Evolutionary conservation across 1,140 invertebrate species (phyloP).

Genomic region (Teleogryllus occipitalis): DNA sequence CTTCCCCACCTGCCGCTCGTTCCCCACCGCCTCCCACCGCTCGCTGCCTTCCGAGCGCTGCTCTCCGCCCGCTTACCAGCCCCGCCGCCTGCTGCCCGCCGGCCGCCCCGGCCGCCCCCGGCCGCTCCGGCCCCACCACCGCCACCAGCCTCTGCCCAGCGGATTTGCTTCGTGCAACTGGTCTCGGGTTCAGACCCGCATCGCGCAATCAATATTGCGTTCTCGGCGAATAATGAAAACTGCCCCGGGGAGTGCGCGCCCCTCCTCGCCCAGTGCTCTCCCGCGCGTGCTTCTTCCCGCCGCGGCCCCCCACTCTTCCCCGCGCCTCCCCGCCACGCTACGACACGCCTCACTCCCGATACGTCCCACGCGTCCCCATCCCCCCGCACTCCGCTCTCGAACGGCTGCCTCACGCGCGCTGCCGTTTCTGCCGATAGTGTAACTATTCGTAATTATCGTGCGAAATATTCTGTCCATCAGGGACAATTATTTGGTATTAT

Average conservation of each 20-base stretch:
- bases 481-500: not conserved
- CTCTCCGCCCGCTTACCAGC: not conserved
- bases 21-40: not conserved
- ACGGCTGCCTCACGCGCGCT: not conserved
- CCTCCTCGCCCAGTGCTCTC: not conserved
- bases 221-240: slow-evolving; percentile 4
- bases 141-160: not conserved
- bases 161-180: slow-evolving; percentile 3
- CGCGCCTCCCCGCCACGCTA: not conserved
- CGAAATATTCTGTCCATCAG: not conserved
- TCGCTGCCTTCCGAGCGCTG: not conserved
- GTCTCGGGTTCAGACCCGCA: not conserved
- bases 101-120: no score
- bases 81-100: not conserved
- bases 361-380: no score
- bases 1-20: not conserved
- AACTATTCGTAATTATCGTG: not conserved
- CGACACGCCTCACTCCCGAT: no score
- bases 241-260: not conserved
- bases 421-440: not conserved
- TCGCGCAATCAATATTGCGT: not conserved
- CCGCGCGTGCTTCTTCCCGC: no score
- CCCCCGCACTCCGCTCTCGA: not conserved
- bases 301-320: not conserved
- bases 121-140: no score